Evolutionary conservation across 1,140 invertebrate species (phyloP).

Genomic region (Eueides isabella): DNA sequence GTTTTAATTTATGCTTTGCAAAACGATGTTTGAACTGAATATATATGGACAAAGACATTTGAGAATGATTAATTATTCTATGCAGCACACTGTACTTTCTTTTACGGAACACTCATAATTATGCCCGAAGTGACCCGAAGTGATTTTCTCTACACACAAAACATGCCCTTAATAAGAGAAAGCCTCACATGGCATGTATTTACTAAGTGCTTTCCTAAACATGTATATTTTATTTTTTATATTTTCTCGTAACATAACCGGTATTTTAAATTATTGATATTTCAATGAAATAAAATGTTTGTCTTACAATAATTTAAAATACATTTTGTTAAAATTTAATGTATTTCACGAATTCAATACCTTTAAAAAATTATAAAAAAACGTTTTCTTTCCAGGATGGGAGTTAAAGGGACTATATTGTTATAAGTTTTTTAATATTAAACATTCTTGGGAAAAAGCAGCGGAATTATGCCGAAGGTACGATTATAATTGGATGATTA

Average conservation of each 20-base stretch:
- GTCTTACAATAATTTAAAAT: not conserved
- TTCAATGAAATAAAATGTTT: not conserved
- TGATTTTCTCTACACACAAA: slow-evolving; percentile 25
- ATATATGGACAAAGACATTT: not conserved
- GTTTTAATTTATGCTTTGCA: too few species aligned
- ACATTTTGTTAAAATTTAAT: not conserved
- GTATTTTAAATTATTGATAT: not conserved
- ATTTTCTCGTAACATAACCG: not conserved
- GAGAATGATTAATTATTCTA: slow-evolving; percentile 32
- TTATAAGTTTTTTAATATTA: slow-evolving; percentile 97
- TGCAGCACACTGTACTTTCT: slow-evolving; percentile 32
- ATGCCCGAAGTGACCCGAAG: slow-evolving; percentile 33
- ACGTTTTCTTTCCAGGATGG: slow-evolving; percentile 90
- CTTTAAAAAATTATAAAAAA: slow-evolving; percentile 24
- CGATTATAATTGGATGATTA: slow-evolving; percentile 50
- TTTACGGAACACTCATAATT: slow-evolving; percentile 37
- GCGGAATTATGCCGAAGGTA: slow-evolving; percentile 97
- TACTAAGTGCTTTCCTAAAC: slow-evolving; percentile 4
- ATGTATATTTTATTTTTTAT: slow-evolving; percentile 15
- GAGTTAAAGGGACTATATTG: slow-evolving; percentile 94
- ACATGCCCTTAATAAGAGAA: slow-evolving; percentile 32
- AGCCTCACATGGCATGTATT: slow-evolving; percentile 19
- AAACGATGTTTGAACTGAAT: not conserved
- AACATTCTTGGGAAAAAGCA: slow-evolving; percentile 97
- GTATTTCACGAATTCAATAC: not conserved